Evolutionary conservation across 2,888 invertebrate species (phyloP).

Genomic region (Ischnus inquisitorius): DNA sequence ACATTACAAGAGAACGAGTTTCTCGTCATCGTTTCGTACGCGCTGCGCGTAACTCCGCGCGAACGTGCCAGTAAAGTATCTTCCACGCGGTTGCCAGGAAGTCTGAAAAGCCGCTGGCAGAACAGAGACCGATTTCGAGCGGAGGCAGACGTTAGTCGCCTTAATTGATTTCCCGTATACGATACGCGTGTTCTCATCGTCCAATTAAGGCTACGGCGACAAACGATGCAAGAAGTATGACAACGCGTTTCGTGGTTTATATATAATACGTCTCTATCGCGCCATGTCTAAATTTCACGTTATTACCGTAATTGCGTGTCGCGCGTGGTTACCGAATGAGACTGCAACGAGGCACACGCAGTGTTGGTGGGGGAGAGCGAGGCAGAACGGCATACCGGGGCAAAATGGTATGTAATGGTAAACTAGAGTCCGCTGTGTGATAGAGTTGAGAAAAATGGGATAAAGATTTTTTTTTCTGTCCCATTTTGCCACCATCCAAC

Average conservation of each 20-base stretch:
- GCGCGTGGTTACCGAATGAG: slow-evolving; percentile 45
- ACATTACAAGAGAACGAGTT: slow-evolving; percentile 4
- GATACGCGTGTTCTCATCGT: slow-evolving; percentile 26
- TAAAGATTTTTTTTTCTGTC: too few relatives aligned
- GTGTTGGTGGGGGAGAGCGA: too few relatives aligned
- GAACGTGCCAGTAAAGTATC: not conserved
- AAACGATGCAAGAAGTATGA: slow-evolving; percentile 7
- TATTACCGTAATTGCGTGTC: slow-evolving; percentile 58
- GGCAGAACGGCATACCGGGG: too few relatives aligned
- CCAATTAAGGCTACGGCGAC: slow-evolving; percentile 62
- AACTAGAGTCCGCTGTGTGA: too few relatives aligned
- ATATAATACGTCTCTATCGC: slow-evolving; percentile 30
- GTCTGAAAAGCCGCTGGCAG: not conserved
- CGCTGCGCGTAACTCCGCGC: not conserved
- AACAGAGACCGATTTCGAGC: slow-evolving; percentile 30
- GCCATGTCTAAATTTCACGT: slow-evolving; percentile 52
- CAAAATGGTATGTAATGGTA: too few relatives aligned
- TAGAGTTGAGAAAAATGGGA: too few relatives aligned
- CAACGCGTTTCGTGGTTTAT: slow-evolving; percentile 31
- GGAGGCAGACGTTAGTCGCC: slow-evolving; percentile 26
- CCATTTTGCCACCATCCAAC: too few relatives aligned
- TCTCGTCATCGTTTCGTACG: slow-evolving; percentile 12
- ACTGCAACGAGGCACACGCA: not conserved
- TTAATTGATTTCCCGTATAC: slow-evolving; percentile 61
- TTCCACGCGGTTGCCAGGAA: not conserved